phyloP scores from a whole-genome alignment of 2,113 vertebrate species.

The Ophiodon elongatus region DNA sequence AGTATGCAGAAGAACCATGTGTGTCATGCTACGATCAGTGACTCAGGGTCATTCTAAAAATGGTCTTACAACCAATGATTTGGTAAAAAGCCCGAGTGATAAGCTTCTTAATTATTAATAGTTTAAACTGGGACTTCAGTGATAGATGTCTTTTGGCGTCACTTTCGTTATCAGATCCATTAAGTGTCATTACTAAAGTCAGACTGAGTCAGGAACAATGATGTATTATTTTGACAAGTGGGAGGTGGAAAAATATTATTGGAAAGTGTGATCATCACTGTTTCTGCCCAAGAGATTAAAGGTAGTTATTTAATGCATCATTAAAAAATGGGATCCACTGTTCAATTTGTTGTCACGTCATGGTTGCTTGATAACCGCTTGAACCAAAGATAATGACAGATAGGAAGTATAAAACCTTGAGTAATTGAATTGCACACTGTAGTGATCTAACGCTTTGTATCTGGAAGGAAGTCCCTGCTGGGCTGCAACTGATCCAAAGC shows the following conservation, averaged over 20 bases:
- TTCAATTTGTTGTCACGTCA: constrained; percentile 9
- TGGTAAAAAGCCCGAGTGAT: not conserved
- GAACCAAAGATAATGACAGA: constrained; percentile 19
- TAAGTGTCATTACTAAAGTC: not conserved
- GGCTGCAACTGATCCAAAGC: not conserved
- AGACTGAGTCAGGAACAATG: not conserved
- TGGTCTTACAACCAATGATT: not conserved
- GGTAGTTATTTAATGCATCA: not conserved
- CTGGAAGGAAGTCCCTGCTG: not conserved
- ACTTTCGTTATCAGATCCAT: not conserved
- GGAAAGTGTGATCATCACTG: not conserved
- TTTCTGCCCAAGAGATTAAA: not conserved
- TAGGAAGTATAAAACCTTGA: not conserved
- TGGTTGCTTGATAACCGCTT: not conserved
- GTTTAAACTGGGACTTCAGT: not conserved
- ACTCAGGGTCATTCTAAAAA: not conserved
- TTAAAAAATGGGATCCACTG: not conserved
- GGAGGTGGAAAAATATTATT: not conserved
- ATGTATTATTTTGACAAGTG: not conserved
- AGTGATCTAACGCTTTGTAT: not conserved
- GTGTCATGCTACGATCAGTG: not conserved
- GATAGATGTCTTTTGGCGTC: constrained; percentile 23
- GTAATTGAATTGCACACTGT: not conserved
- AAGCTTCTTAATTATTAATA: not conserved
- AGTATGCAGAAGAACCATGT: not conserved